Base-by-base conservation (phyloP, 1,140 invertebrate genomes). In the Heliothis subflexa region DNA sequence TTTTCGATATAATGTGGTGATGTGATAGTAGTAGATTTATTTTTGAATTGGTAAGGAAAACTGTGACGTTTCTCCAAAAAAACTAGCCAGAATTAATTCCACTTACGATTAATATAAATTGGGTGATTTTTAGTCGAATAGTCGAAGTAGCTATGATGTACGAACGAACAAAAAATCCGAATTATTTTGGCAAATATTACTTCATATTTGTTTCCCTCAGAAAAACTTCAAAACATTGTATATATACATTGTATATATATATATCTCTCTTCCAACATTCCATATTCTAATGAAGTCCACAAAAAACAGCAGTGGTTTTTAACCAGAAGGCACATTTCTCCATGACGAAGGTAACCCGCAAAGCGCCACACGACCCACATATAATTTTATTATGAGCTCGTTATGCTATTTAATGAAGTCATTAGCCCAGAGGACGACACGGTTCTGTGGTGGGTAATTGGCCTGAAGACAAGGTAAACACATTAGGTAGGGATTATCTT, bases 341-440 rank as follows among this genome's bases (percentile, higher is more conserved):
- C 10, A 57, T 78, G 77, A 78, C 57, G 77, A 78, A 78, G 77
- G 77, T 72, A 72, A 61, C 25, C 77, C 77, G 21, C 77, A 78
- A 54, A 78, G 47, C 77, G 76, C 68, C 77, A 71, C 77, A 70
- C 54, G 55, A 71, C 77, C 77, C 77, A 70, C 57, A 28, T 18
- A 57, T 78, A 78, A 78, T 78, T 78, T 78, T 72, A 78, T 71
- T 71, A 72, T 73, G 70, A 78, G 45, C 68, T 70, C 77, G 57
- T 73, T 72, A 64, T 75, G 47, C 14, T 52, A 49, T 70, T 70
- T 52, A 70, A 70, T 75, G 59, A 75, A 62, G 57, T 75, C 73
- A 61, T 75, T 75, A 75, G 66, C 66, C 13, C 14, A 13, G 66
- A 68, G 64, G 64, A 52, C 59, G 45, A 62, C 73, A 64, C 9